Base-by-base conservation (phyloP, 2,888 invertebrate species). In the Metacarcinus magister region DNA sequence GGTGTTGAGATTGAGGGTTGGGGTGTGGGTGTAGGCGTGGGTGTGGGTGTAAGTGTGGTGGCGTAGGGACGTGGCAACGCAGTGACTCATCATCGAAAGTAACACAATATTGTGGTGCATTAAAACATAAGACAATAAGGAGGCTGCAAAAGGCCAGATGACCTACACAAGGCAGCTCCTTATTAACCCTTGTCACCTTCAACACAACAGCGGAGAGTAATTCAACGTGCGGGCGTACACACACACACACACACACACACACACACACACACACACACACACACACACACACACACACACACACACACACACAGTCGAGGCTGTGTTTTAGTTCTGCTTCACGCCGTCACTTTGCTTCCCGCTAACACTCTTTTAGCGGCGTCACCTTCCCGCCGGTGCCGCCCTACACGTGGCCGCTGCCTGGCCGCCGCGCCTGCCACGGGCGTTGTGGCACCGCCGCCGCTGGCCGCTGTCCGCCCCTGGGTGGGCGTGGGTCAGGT, bases 161-260 rank as follows among this genome's bases (percentile, higher is more conserved):
- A 39, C 39, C 39, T 39, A 1, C 39, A 39, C 39, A 39, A 39
- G 39, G 39, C 39, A 39, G 39, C 39, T 39, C 39, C 39, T 39
- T 39, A 39, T 39, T 39, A 39, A 39, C 39, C 19, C 60, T 23
- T 60, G 60, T 19, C 60, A 4, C 54, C 19, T 4, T 60, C 60
- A n/a, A n/a, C n/a, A n/a, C n/a, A n/a, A n/a, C n/a, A n/a, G 19
- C 39, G 16, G 13, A 32, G 75, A 75, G 75, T 32, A 44, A 7
- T 91, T 28, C n/a, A 13, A n/a, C 28, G 46, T 16, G 46, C 46
- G n/a, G 3, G 32, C n/a, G 46, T 28, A 91, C 46, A 91, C 46
- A 19, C n/a, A 91, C 91, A 91, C n/a, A 91, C 46, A 91, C 46
- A 44, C 91, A 91, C 91, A 91, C 28, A n/a, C 28, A 91, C 48